Conservation (phyloP, 2,113 vertebrate species). For the Antigone vipio region DNA sequence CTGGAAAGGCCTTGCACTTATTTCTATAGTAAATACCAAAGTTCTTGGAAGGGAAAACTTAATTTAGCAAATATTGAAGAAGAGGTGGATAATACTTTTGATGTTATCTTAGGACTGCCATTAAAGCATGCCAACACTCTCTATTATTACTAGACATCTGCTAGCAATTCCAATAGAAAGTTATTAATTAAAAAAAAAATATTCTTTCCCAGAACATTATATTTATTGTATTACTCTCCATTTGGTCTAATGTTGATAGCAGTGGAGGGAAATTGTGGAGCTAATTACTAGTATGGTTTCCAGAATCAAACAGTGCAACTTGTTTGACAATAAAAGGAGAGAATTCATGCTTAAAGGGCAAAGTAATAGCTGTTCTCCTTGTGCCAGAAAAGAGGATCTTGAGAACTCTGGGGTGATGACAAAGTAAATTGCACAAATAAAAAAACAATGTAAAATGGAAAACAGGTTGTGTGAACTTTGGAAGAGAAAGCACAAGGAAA, state of each 20-base stretch:
- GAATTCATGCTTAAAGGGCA: constrained; percentile 20
- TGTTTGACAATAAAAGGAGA: background rate
- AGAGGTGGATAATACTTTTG: background rate
- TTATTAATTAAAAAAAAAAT: background rate
- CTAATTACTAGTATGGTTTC: constrained; percentile 3
- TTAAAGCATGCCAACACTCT: background rate
- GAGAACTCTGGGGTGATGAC: background rate
- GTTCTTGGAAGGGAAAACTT: background rate
- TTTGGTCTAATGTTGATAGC: background rate
- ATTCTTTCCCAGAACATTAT: background rate
- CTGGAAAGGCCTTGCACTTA: background rate
- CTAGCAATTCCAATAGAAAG: background rate
- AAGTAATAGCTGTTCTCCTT: constrained; percentile 5
- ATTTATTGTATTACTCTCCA: background rate
- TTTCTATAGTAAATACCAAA: background rate
- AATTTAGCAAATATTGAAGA: background rate
- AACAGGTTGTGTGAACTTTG: background rate
- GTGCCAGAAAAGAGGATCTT: background rate
- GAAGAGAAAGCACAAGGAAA: background rate
- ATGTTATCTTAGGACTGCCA: background rate
- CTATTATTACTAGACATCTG: background rate
- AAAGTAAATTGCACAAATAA: constrained; percentile 35
- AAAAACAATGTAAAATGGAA: background rate
- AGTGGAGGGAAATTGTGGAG: background rate
- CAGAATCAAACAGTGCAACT: background rate